Conservation (phyloP, 1,140 invertebrate species). For the Plodia interpunctella region DNA sequence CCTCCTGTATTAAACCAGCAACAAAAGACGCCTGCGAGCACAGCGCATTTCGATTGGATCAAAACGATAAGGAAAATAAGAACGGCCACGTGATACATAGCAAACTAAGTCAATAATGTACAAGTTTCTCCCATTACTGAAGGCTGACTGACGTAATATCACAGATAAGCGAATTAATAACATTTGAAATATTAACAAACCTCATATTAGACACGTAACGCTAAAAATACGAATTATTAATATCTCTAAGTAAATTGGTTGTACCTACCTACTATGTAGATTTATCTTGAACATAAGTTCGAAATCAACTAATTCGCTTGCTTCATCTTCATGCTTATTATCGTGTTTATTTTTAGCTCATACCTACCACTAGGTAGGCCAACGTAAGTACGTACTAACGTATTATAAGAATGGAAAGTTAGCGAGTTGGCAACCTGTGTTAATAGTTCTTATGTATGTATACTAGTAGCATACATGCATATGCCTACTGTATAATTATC, state of each 20-base stretch:
- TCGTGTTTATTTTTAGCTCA: constrained; percentile 66
- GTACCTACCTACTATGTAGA: too few species aligned
- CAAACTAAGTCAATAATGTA: constrained; percentile 37
- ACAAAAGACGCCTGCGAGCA: constrained; percentile 38
- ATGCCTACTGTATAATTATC: too few species aligned
- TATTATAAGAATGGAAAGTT: constrained; percentile 71
- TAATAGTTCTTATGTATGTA: background rate
- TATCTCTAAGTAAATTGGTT: background rate
- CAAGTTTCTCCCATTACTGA: constrained; percentile 44
- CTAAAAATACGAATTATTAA: background rate
- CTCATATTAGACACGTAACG: background rate
- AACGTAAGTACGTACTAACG: too few species aligned
- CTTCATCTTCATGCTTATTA: constrained; percentile 59
- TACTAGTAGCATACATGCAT: too few species aligned
- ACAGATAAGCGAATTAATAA: constrained; percentile 28
- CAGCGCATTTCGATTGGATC: constrained; percentile 49
- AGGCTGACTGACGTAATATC: constrained; percentile 42
- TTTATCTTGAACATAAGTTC: constrained; percentile 18
- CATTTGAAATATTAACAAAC: background rate
- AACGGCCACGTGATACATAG: constrained; percentile 40
- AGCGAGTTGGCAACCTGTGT: constrained; percentile 64
- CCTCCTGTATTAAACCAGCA: constrained; percentile 41
- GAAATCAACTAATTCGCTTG: constrained; percentile 48
- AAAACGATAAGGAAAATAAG: constrained; percentile 56
- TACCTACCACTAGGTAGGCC: too few species aligned